These are phyloP conservation scores for Sericinus montela DNA, from an alignment of 2,888 invertebrate species.

Conservation along the genomic window DNA sequence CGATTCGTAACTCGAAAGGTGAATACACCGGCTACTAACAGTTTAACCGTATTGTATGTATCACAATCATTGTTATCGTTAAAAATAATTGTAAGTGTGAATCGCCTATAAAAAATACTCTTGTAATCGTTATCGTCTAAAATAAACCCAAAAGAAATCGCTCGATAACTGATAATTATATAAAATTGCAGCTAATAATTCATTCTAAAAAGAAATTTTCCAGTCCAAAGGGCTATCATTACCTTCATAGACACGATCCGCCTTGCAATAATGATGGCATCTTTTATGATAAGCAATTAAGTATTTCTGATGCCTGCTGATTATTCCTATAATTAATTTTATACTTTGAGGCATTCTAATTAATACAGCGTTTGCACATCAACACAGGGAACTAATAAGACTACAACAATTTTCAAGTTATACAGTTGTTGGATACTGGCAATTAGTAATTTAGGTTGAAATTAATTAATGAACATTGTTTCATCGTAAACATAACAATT, in stretches of 20 bases:
- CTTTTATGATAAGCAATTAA: conserved; percentile 19
- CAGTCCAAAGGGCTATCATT: conserved; percentile 11
- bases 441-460: background rate
- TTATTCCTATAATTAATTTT: conserved; percentile 18
- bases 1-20: too few relatives aligned
- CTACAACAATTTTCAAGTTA: conserved; percentile 9
- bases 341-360: conserved; percentile 14
- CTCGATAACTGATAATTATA: conserved; percentile 4
- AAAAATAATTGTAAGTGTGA: too few relatives aligned
- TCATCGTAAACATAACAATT: background rate
- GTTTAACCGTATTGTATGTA: too few relatives aligned
- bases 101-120: background rate
- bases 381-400: conserved; percentile 1
- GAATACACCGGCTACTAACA: too few relatives aligned
- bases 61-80: background rate
- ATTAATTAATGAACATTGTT: background rate
- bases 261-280: conserved; percentile 14
- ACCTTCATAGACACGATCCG: conserved; percentile 10
- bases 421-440: background rate
- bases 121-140: background rate
- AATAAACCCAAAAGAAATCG: background rate
- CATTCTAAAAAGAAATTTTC: conserved; percentile 2
- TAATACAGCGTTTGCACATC: conserved; percentile 9
- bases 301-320: conserved; percentile 16
- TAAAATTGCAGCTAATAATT: conserved; percentile 5